Base-by-base conservation (phyloP, 2,113 vertebrate genomes). In the Grammomys dolichurus region DNA sequence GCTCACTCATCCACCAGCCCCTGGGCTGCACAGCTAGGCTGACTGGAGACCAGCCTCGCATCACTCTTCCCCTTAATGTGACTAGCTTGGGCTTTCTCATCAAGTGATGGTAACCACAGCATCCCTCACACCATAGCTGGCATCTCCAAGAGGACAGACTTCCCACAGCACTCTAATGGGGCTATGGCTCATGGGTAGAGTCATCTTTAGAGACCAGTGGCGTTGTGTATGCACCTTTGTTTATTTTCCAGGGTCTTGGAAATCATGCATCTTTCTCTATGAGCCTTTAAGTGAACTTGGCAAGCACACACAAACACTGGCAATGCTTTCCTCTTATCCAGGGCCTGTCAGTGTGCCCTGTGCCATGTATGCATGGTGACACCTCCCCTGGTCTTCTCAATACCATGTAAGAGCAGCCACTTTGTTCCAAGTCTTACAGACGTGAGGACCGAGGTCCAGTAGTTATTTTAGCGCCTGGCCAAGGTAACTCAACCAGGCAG, bases 71-170 rank as follows among this genome's bases (percentile, higher is more conserved):
- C n/a, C 60, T 90, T 33, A 51, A 36, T 1, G 1, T 24, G 63
- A 16, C 77, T 26, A 48, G 67, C 67, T 63, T 13, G 3, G 76
- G 85, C n/a, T 87, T 85, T 40, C 54, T 91, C 65, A 78, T 22
- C 22, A 4, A 17, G 26, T 12, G 28, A 10, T 7, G 28, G 24
- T 3, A 26, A 43, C 36, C 10, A 0, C 2, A 43, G 9, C 33
- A 26, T 16, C n/a, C 60, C 58, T 73, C 33, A n/a, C 7, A 1
- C 0, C 11, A 9, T 19, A 22, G 56, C n/a, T 89, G 75, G 14
- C 63, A 51, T 46, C 69, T 43, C 60, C 14, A 22, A 12, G 60
- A 26, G 28, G 63, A 0, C 40, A 16, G 20, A 3, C 46, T 48
- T 67, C 54, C 31, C 22, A 17, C 26, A n/a, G 46, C 13, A 22